Conservation (phyloP, 1,140 invertebrate species). For the Drosophila sp. region DNA sequence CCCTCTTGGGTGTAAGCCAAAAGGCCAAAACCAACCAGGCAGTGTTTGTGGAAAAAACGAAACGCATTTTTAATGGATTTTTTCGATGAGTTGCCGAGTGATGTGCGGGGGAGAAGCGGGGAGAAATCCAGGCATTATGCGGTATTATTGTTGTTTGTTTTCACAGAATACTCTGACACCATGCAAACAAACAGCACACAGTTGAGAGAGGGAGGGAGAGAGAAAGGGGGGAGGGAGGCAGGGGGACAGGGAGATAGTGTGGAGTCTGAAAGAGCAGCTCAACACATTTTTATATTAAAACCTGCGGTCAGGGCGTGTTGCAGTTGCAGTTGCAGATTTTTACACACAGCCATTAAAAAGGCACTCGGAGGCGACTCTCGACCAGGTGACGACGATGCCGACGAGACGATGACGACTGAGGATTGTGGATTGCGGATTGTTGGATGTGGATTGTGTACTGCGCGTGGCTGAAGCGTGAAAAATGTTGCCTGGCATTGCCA, state of each 20-base stretch:
- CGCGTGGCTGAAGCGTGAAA: constrained; percentile 57
- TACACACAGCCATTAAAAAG: constrained; percentile 55
- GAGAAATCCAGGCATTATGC: constrained; percentile 41
- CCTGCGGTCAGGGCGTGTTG: constrained; percentile 57
- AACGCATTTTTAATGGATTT: constrained; percentile 60
- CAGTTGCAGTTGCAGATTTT: constrained; percentile 50
- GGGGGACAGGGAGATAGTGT: no score
- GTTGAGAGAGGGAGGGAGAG: not conserved
- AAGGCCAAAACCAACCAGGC: constrained; percentile 28
- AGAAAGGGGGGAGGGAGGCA: not conserved
- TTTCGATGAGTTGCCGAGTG: constrained; percentile 31
- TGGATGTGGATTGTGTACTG: not conserved
- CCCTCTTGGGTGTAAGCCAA: constrained; percentile 19
- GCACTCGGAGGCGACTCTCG: constrained; percentile 45
- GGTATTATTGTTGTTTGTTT: constrained; percentile 60
- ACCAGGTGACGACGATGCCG: constrained; percentile 47
- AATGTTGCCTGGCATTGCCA: constrained; percentile 45
- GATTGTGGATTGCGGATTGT: constrained; percentile 6
- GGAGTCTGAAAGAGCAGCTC: constrained; percentile 24
- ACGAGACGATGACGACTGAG: constrained; percentile 34
- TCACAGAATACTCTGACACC: constrained; percentile 52
- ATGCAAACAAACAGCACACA: constrained; percentile 45
- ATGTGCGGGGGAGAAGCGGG: not conserved
- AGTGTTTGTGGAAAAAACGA: constrained; percentile 22
- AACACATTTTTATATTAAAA: constrained; percentile 55